Conservation (phyloP, 2,888 invertebrate species). For the Chloromyia formosa region DNA sequence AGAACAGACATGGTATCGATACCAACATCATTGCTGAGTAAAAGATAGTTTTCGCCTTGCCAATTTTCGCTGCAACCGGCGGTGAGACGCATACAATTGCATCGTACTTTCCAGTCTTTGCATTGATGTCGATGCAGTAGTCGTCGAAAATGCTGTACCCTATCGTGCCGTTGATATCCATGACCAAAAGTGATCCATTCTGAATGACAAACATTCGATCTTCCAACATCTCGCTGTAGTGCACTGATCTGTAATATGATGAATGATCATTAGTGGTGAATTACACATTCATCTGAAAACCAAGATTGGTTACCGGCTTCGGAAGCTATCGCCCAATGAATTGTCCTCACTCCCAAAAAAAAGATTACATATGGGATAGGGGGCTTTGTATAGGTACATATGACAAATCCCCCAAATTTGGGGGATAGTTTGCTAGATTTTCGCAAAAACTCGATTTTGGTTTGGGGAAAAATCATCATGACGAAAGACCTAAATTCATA, state of each 20-base stretch:
- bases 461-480: no score
- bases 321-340: no score
- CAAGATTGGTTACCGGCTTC: no score
- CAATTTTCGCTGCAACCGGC: conserved; percentile 57
- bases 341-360: no score
- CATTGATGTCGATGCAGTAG: conserved; percentile 61
- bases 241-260: conserved; percentile 55
- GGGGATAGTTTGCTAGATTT: no score
- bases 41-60: conserved; percentile 55
- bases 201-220: conserved; percentile 60
- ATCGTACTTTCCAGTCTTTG: conserved; percentile 55
- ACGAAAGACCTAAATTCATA: no score
- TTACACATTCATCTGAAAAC: no score
- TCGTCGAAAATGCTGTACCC: conserved; percentile 57
- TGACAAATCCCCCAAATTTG: no score
- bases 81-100: conserved; percentile 61
- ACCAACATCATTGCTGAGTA: conserved; percentile 60
- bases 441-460: no score
- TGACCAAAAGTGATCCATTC: conserved; percentile 60
- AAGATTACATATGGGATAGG: no score
- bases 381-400: no score
- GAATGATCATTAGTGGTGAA: conserved; percentile 42
- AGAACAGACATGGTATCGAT: conserved; percentile 59
- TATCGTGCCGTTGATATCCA: conserved; percentile 58
- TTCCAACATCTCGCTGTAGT: conserved; percentile 53